Base-by-base conservation (phyloP, 2,113 vertebrate genomes). In the Spea multiplicata region DNA sequence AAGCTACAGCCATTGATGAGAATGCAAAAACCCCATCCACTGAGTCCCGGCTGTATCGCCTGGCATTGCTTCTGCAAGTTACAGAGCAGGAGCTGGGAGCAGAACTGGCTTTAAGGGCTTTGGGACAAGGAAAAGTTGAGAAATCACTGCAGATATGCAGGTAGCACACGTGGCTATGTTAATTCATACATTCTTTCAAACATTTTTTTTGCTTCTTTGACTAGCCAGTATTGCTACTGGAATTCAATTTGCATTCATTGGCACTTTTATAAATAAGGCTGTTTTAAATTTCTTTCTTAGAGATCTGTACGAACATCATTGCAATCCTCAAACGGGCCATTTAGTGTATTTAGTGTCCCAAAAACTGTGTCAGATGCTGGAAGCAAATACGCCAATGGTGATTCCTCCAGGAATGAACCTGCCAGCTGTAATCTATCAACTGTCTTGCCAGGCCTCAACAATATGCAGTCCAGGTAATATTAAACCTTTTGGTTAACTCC, bases 301-400 rank as follows among this genome's bases (percentile, higher is more conserved):
- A 46, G 90, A 96, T 61, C 87, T 96, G 66, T 95, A 93, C 86
- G 89, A 93, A 82, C 91, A 92, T n/a, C 92, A 95, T 82, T 87
- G 85, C 46, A 93, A 89, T 71, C 83, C 87, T 8, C 84, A 84
- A 62, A 95, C 95, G 0, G 97, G 95, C 30, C 88, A 85, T 17
- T 85, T 96, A 71, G 89, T 98, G 66, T 95, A 96, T 73, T 88
- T 90, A 49, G 88, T 88, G 0, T 94, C 94, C 59, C 95, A 91
- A 47, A 96, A 87, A 45, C 90, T 99, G 45, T 99, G 94, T 82
- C 93, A 94, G 44, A 94, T 96, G 94, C 77, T 98, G 88, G 92
- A 93, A 83, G 89, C 88, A 14, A 93, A 95, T 1, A 81, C 90
- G n/a, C 93, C 92, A 6, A 89, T 96, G 92, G 86, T 93, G 57